Percentiles rank a stretch among this genome's conserved stretches.
phyloP scores from a whole-genome alignment of 2,113 vertebrate species.

The Nannobrachium achirus region DNA sequence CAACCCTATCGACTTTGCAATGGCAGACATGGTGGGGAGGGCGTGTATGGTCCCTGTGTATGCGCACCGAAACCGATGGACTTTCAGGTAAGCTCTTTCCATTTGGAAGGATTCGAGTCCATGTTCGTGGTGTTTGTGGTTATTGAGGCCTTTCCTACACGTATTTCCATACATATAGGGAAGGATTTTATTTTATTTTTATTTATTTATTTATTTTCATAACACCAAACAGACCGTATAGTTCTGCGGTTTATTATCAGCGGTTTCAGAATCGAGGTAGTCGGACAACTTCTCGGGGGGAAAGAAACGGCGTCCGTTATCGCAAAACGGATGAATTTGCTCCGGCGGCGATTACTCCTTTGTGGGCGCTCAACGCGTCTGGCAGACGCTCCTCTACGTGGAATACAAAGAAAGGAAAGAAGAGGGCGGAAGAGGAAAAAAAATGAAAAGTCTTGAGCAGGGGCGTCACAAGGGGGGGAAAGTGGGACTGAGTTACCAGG shows the following conservation, averaged over 20 bases:
- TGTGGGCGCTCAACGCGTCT: slow-evolving; percentile 49
- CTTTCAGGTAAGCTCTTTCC: slow-evolving; percentile 1
- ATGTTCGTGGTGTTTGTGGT: slow-evolving; percentile 1
- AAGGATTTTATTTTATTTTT: background rate
- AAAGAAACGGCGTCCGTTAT: slow-evolving; percentile 54
- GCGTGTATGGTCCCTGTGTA: too few species aligned
- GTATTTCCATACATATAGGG: slow-evolving; percentile 58
- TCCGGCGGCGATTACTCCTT: slow-evolving; percentile 63
- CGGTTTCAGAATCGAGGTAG: slow-evolving; percentile 60
- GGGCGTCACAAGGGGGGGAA: too few species aligned
- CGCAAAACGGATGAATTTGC: slow-evolving; percentile 73
- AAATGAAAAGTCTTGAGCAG: too few species aligned
- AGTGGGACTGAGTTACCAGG: too few species aligned
- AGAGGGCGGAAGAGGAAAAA: slow-evolving; percentile 28
- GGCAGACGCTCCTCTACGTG: slow-evolving; percentile 47
- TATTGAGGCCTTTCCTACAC: slow-evolving; percentile 13
- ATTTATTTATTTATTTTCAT: too few species aligned
- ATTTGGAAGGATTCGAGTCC: too few species aligned
- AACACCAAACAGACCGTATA: slow-evolving; percentile 36
- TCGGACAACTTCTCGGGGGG: slow-evolving; percentile 64
- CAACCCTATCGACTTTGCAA: too few species aligned
- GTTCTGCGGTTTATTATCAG: too few species aligned
- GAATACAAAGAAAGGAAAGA: slow-evolving; percentile 50
- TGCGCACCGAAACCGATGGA: background rate
- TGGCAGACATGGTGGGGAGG: too few species aligned